Conservation (phyloP, 2,888 invertebrate genomes). For the Zygogramma bicolorata region DNA sequence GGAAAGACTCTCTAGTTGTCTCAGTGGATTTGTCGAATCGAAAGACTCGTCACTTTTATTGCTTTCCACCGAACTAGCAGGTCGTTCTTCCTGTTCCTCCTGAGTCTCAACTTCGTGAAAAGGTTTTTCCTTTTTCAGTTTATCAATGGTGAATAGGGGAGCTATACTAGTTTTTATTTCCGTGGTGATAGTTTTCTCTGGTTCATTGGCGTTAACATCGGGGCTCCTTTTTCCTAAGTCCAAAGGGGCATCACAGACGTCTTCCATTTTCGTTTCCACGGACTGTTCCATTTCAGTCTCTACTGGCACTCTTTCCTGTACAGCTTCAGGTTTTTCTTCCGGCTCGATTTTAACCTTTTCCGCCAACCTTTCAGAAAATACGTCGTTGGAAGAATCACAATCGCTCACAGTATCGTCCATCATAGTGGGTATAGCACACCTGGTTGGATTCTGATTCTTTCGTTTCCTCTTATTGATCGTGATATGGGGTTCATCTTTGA, state of each 20-base stretch:
- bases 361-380: conserved; percentile 58
- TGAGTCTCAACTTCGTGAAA: conserved; percentile 55
- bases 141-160: conserved; percentile 64
- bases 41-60: conserved; percentile 72
- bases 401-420: conserved; percentile 72
- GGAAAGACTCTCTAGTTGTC: conserved; percentile 83
- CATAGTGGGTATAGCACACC: conserved; percentile 75
- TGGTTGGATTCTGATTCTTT: conserved; percentile 89
- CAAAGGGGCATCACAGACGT: conserved; percentile 60
- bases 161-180: conserved; percentile 66
- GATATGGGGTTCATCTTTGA: conserved; percentile 69
- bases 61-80: conserved; percentile 70
- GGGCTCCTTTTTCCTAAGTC: conserved; percentile 67
- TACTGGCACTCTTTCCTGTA: not conserved
- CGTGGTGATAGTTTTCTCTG: conserved; percentile 57
- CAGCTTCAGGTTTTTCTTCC: conserved; percentile 44
- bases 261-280: conserved; percentile 47
- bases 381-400: conserved; percentile 73
- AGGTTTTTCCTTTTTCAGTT: conserved; percentile 64
- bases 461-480: conserved; percentile 84
- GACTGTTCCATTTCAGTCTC: not conserved
- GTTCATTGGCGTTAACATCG: conserved; percentile 66
- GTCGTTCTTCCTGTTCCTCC: conserved; percentile 65
- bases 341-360: conserved; percentile 49
- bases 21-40: conserved; percentile 78